phyloP scores from a whole-genome alignment of 2,113 vertebrate species.

The Thinocorus orbignyianus region DNA sequence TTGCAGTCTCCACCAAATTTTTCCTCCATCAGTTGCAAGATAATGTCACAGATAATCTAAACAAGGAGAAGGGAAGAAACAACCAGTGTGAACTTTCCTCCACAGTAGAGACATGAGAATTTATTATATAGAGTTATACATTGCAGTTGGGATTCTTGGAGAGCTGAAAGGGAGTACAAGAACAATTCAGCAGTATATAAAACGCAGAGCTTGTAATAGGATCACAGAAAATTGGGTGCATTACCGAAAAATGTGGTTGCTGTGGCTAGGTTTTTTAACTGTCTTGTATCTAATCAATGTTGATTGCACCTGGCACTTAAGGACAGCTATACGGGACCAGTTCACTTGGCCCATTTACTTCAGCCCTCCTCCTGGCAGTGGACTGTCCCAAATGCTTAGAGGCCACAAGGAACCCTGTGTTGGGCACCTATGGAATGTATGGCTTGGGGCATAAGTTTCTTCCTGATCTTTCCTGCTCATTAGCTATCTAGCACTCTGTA shows the following conservation, averaged over 20 bases:
- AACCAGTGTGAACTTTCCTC: background rate
- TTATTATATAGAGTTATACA: background rate
- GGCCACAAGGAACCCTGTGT: background rate
- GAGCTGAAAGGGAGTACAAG: background rate
- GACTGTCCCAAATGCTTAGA: background rate
- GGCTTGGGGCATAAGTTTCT: background rate
- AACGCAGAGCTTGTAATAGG: background rate
- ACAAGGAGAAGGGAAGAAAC: background rate
- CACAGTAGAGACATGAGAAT: background rate
- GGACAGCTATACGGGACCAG: background rate
- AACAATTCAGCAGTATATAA: background rate
- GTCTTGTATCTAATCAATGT: background rate
- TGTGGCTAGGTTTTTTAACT: background rate
- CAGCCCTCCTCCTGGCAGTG: background rate
- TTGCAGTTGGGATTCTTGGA: background rate
- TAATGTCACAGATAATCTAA: constrained; percentile 65
- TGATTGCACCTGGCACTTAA: background rate
- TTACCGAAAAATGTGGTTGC: background rate
- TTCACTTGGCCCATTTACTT: background rate
- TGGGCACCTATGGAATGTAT: background rate
- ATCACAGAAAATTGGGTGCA: background rate
- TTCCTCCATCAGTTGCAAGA: constrained; percentile 66
- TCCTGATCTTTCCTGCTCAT: background rate
- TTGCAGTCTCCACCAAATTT: constrained; percentile 61
- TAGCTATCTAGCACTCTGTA: background rate